These are phyloP conservation scores for Enteromius radiatus DNA, from an alignment of 2,797 vertebrate genomes.

Conservation along the genomic window DNA sequence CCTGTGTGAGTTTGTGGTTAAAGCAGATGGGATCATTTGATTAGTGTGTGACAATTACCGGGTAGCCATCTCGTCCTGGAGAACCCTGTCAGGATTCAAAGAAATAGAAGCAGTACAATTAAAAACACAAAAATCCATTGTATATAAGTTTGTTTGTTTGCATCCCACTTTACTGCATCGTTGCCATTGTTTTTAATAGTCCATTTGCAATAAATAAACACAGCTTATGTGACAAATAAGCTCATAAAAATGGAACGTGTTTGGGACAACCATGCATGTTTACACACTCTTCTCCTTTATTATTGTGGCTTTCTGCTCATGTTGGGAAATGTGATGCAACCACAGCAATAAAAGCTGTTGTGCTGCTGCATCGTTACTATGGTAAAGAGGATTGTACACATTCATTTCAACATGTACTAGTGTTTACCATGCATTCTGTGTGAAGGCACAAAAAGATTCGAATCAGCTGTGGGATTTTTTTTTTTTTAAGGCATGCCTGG, in stretches of 20 bases:
- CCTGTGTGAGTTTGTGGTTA: not conserved
- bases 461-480: slow-evolving; percentile 4
- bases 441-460: not conserved
- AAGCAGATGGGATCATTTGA: slow-evolving; percentile 32
- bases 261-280: not conserved
- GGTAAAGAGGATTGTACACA: not conserved
- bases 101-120: slow-evolving; percentile 20
- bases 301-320: slow-evolving; percentile 7
- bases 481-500: slow-evolving; percentile 2
- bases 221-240: slow-evolving; percentile 13
- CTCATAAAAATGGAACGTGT: slow-evolving; percentile 28
- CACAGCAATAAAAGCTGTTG: slow-evolving; percentile 11
- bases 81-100: slow-evolving; percentile 57
- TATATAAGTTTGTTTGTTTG: slow-evolving; percentile 22
- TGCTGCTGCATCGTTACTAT: not conserved
- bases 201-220: slow-evolving; percentile 20
- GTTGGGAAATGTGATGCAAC: slow-evolving; percentile 5
- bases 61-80: slow-evolving; percentile 62
- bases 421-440: slow-evolving; percentile 15
- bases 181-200: not conserved
- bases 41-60: slow-evolving; percentile 56
- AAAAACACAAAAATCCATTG: slow-evolving; percentile 5
- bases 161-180: not conserved
- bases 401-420: not conserved
- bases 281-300: slow-evolving; percentile 16